These are phyloP conservation scores for Sebastes trivittatus DNA, from an alignment of 2,797 vertebrate genomes.

Conservation along the genomic window DNA sequence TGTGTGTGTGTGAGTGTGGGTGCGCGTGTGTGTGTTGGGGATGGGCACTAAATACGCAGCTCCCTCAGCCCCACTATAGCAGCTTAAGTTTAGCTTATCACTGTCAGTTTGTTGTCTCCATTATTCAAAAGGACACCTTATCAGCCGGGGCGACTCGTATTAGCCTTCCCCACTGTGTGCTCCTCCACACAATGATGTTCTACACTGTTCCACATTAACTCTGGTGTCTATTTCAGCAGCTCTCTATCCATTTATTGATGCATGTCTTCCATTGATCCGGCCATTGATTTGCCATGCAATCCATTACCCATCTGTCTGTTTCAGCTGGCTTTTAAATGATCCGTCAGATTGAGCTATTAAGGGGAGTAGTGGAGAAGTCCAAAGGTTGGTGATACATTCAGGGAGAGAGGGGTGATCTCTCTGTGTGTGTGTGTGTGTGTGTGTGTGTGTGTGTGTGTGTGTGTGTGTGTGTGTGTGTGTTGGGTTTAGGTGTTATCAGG, in stretches of 20 bases:
- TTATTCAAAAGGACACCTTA: constrained; percentile 75
- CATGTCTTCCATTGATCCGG: constrained; percentile 78
- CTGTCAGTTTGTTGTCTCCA: constrained; percentile 64
- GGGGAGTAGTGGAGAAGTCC: constrained; percentile 74
- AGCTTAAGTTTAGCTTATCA: constrained; percentile 65
- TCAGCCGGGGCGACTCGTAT: constrained; percentile 52
- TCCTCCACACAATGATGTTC: constrained; percentile 62
- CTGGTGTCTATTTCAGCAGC: constrained; percentile 77
- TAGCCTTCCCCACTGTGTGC: constrained; percentile 49
- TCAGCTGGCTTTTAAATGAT: constrained; percentile 82
- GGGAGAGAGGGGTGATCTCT: neutral
- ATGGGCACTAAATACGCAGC: constrained; percentile 34
- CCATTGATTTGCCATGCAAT: constrained; percentile 81
- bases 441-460: neutral
- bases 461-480: neutral
- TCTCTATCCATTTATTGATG: constrained; percentile 82
- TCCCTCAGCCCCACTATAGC: constrained; percentile 15
- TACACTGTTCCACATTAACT: constrained; percentile 60
- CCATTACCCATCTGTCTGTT: constrained; percentile 82
- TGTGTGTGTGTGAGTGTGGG: constrained; percentile 15
- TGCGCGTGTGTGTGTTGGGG: constrained; percentile 10
- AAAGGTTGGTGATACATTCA: constrained; percentile 75
- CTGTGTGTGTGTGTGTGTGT: neutral
- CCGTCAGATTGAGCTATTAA: constrained; percentile 77
- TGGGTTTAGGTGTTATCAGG: constrained; percentile 1